Percentiles rank a stretch among this genome's conserved stretches.
These are phyloP conservation scores for Molossus molossus DNA, from an alignment of 2,797 vertebrate genomes.

Conservation along the genomic window DNA sequence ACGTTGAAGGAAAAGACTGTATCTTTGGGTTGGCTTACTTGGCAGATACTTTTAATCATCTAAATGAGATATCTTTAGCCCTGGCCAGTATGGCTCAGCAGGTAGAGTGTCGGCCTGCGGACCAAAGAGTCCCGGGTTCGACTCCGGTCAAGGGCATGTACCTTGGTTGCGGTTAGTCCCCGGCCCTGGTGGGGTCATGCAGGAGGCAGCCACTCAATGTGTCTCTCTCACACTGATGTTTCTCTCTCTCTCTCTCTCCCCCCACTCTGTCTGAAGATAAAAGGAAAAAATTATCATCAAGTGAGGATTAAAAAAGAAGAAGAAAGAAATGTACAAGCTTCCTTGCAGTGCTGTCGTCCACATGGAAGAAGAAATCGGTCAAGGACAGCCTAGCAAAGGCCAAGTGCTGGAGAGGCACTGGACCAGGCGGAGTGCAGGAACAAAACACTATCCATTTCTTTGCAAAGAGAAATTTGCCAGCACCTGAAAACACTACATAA, in stretches of 20 bases:
- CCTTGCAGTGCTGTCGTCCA: background rate
- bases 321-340: background rate
- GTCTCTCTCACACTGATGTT: too few species aligned
- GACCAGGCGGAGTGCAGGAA: background rate
- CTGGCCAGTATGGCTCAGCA: too few species aligned
- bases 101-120: too few species aligned
- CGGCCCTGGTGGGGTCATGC: too few species aligned
- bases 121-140: too few species aligned
- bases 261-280: too few species aligned
- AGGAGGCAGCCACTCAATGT: too few species aligned
- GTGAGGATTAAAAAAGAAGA: background rate
- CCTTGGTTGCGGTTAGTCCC: too few species aligned
- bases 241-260: background rate
- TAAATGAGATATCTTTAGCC: background rate
- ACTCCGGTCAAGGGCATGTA: too few species aligned
- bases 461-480: background rate
- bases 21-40: background rate
- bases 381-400: background rate
- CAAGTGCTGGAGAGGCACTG: background rate
- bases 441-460: background rate
- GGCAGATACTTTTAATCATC: background rate
- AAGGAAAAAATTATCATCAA: too few species aligned
- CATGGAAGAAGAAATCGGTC: background rate
- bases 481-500: background rate
- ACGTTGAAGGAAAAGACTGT: background rate